Base-by-base conservation (phyloP, 2,888 invertebrate species). In the Acleris literana region DNA sequence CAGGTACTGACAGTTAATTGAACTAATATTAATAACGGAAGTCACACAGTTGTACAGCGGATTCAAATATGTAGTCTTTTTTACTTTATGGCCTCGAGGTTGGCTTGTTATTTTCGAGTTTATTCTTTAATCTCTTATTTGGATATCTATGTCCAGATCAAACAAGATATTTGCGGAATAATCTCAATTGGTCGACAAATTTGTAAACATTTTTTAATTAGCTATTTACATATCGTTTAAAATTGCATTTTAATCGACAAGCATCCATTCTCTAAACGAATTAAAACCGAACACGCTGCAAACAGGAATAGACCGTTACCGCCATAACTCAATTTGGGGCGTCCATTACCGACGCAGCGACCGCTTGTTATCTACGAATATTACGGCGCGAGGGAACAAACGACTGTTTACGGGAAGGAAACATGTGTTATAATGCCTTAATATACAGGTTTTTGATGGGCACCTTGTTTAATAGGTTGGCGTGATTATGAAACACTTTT, bases 291-390 rank as follows among this genome's bases (percentile, higher is more conserved):
- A 20, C 16, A 17, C 16, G 17, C 46, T 20, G 43, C 46, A 25
- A 44, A 17, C 57, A 57, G 25, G 11, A 57, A 22, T 22, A n/a
- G 22, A 44, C 46, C 17, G 25, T 44, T 17, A 44, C 16, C 5
- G 25, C 25, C 56, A 9, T 46, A 57, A 57, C 46, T 57, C 46
- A 20, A 57, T 57, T 57, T 46, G 13, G 16, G 57, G 20, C 25
- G 57, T 57, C 44, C 57, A 44, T 46, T 57, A 25, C 57, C 46
- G 44, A 49, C 25, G 13, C 16, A 55, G 39, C 33, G 6, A 7
- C 56, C 52, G 43, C 20, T 55, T 17, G 22, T 56, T 20, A 22
- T 16, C 22, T 56, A 22, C 44, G 20, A 20, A 56, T 20, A n/a
- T 56, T 22, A n/a, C 11, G 52, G 52, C 6, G 33, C 6, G 13